A percentile compares a stretch with the other conserved stretches of the same genome.
phyloP scores from a whole-genome alignment of 2,888 invertebrate species.

The Glaucopsyche alexis region DNA sequence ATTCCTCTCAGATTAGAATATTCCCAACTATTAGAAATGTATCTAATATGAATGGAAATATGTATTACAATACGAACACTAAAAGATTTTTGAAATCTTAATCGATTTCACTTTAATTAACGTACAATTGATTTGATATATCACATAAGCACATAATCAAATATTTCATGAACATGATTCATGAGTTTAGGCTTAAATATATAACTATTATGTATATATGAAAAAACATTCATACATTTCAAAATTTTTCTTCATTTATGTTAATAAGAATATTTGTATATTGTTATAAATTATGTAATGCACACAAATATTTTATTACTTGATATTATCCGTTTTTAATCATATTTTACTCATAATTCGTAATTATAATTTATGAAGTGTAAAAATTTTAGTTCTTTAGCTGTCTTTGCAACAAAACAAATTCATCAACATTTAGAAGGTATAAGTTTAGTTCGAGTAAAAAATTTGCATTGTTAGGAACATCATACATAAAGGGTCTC shows the following conservation, averaged over 20 bases:
- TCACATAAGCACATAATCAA: slow-evolving; percentile 22
- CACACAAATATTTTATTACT: slow-evolving; percentile 64
- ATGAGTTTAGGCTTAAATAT: slow-evolving; percentile 43
- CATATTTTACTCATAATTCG: slow-evolving; percentile 45
- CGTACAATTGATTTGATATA: slow-evolving; percentile 14
- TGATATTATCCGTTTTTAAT: slow-evolving; percentile 57
- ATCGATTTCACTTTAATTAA: neutral
- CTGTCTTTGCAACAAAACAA: slow-evolving; percentile 58
- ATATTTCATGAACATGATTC: slow-evolving; percentile 32
- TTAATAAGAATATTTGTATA: slow-evolving; percentile 66
- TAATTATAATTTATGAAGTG: slow-evolving; percentile 67
- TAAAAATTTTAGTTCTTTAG: slow-evolving; percentile 65
- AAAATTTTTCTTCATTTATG: slow-evolving; percentile 51
- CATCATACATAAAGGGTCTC: slow-evolving; percentile 17
- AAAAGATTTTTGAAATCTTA: slow-evolving; percentile 11
- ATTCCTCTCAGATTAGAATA: neutral
- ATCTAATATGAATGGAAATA: slow-evolving; percentile 4
- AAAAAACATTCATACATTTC: slow-evolving; percentile 52
- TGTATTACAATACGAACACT: neutral
- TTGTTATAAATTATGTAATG: slow-evolving; percentile 63
- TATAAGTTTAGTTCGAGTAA: neutral
- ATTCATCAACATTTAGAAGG: slow-evolving; percentile 21
- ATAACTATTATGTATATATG: slow-evolving; percentile 58
- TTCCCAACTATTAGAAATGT: slow-evolving; percentile 3
- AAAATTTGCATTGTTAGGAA: slow-evolving; percentile 3